phyloP scores from a whole-genome alignment of 2,888 invertebrate species.

The Adela reaumurella region DNA sequence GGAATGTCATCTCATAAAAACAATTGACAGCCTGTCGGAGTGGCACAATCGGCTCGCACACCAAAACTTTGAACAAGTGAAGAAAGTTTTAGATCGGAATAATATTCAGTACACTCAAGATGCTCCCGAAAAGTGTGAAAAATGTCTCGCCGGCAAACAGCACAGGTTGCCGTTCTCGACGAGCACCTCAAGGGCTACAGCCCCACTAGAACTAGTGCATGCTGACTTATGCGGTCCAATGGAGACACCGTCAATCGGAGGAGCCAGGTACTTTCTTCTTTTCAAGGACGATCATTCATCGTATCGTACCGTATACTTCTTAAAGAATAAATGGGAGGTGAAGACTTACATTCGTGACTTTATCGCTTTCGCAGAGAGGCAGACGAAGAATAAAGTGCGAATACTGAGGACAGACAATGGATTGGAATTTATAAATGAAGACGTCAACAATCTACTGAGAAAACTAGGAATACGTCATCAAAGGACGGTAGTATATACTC shows the following conservation, averaged over 20 bases:
- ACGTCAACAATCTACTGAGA: slow-evolving; percentile 9
- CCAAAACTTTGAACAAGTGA: slow-evolving; percentile 8
- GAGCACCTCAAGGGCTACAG: slow-evolving; percentile 7
- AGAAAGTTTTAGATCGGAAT: slow-evolving; percentile 13
- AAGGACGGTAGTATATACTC: slow-evolving; percentile 18
- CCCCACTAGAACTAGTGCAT: slow-evolving; percentile 20
- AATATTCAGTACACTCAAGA: slow-evolving; percentile 12
- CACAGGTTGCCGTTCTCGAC: not conserved
- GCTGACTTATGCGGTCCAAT: slow-evolving; percentile 25
- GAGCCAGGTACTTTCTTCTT: slow-evolving; percentile 21
- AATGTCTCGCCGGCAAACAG: slow-evolving; percentile 3
- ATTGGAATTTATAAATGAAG: slow-evolving; percentile 2
- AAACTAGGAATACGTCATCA: slow-evolving; percentile 19
- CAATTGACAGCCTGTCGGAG: not conserved
- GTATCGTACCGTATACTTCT: slow-evolving; percentile 18
- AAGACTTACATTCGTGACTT: slow-evolving; percentile 12
- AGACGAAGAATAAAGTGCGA: not conserved
- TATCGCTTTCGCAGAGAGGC: slow-evolving; percentile 6
- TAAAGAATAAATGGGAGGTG: slow-evolving; percentile 22
- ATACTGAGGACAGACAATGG: slow-evolving; percentile 4
- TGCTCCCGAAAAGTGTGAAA: slow-evolving; percentile 7
- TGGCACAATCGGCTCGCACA: slow-evolving; percentile 5
- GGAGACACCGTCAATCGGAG: slow-evolving; percentile 19
- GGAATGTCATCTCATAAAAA: not conserved
- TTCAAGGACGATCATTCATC: slow-evolving; percentile 22